Evolutionary conservation across 2,888 invertebrate species (phyloP), one percentile per base, ranked within the genome.

Genomic region (Caradrina clavipalpis): DNA sequence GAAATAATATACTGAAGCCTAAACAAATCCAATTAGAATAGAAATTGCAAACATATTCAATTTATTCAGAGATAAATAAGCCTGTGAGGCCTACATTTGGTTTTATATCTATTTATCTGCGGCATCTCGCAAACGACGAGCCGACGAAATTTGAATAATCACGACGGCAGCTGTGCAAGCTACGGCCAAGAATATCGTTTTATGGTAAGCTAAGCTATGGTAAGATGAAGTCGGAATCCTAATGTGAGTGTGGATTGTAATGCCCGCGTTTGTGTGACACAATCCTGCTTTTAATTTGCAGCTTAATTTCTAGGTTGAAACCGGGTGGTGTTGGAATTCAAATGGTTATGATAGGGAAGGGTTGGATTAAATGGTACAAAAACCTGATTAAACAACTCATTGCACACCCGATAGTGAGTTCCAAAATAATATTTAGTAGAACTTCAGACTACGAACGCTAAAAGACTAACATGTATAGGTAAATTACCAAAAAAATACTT

Each of bases 61-160:
- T 80, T 58, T 74, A 80, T 82, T 62, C 63, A 56, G 61, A 62
- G 61, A 80, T 62, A 65, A 74, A 57, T 66, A 55, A 69, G 42
- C 56, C 50, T 58, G 55, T 53, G 72, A 69, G 57, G 72, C 68
- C 63, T 72, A 74, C 65, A 70, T 82, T 81, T 68, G 69, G 73
- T 73, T 80, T 77, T 72, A 70, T 73, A 77, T 73, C 49, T 75
- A 70, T 75, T 69, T 72, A 81, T 72, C 72, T 49, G 57, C 68
- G 50, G 60, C 76, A 73, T 83, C 66, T 74, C 69, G 51, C 35
- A 76, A 76, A 79, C 77, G 73, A 62, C 22, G 66, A 68, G 66
- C 61, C 50, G 58, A 71, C 51, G 31, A 73, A 79, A 83, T 83
- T 81, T 83, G 73, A 83, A 83, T 83, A 83, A 81, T 83, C 70